Percentiles rank a stretch among this genome's conserved stretches.
Evolutionary conservation across 2,888 invertebrate species (phyloP).

Genomic region (Clunio marinus): DNA sequence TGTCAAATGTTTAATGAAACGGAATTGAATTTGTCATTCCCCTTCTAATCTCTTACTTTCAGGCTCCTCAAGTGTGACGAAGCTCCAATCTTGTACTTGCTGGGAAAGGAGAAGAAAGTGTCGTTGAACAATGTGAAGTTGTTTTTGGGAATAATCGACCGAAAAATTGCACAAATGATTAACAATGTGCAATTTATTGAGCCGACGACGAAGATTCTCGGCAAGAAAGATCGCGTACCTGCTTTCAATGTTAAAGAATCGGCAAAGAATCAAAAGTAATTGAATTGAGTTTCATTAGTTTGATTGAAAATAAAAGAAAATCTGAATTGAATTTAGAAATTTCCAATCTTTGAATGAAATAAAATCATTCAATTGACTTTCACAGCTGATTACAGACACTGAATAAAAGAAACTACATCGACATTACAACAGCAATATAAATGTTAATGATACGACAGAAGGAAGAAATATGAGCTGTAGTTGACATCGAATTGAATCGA

Average conservation of each 20-base stretch:
- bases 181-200: slow-evolving; percentile 47
- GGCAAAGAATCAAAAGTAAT: slow-evolving; percentile 43
- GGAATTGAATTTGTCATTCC: slow-evolving; percentile 28
- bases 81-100: slow-evolving; percentile 64
- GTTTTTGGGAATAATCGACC: slow-evolving; percentile 77
- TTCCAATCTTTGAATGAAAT: slow-evolving; percentile 9
- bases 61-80: slow-evolving; percentile 68
- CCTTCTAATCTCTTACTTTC: slow-evolving; percentile 45
- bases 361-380: too few species aligned
- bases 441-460: too few species aligned
- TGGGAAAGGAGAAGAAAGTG: slow-evolving; percentile 69
- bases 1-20: slow-evolving; percentile 26
- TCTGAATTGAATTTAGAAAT: not conserved
- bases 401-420: too few species aligned
- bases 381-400: too few species aligned
- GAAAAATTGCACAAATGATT: slow-evolving; percentile 54
- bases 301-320: too few species aligned
- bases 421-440: too few species aligned
- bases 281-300: too few species aligned
- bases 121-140: slow-evolving; percentile 72
- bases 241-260: slow-evolving; percentile 51
- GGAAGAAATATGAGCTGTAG: too few species aligned
- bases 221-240: slow-evolving; percentile 49
- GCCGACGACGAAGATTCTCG: slow-evolving; percentile 47
- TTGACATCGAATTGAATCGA: too few species aligned